Conservation (phyloP, 2,797 vertebrate species). For the Phrynocephalus vlangalii region DNA sequence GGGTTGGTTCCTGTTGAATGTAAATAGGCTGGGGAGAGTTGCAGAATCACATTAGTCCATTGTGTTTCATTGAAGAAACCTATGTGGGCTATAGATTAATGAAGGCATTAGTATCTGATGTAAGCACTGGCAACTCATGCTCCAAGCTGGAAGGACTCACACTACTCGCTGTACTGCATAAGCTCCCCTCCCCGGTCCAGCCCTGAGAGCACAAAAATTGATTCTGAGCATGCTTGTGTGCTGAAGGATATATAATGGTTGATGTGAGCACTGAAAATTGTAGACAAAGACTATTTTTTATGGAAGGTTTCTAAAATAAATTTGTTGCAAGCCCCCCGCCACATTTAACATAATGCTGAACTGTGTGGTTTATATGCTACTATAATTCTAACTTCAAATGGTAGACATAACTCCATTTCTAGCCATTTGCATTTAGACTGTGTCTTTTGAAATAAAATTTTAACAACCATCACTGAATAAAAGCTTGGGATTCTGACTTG, state of each 20-base stretch:
- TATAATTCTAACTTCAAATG: constrained; percentile 24
- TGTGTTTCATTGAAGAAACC: no score
- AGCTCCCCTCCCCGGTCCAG: background rate
- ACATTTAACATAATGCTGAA: constrained; percentile 14
- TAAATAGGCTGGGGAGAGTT: background rate
- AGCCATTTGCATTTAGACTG: background rate
- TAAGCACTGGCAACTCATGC: no score
- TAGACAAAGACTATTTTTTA: background rate
- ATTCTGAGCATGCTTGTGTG: background rate
- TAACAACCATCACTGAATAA: constrained; percentile 2
- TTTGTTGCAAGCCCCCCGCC: background rate
- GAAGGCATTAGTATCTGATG: no score
- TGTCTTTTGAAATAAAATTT: constrained; percentile 34
- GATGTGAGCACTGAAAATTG: constrained; percentile 13
- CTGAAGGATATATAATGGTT: constrained; percentile 20
- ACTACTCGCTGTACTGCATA: no score
- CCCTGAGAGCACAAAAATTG: constrained; percentile 8
- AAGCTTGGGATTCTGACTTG: background rate
- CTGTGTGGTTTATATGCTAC: constrained; percentile 17
- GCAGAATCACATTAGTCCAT: no score
- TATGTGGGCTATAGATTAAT: no score
- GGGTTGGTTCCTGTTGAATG: background rate
- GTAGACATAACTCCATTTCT: constrained; percentile 25
- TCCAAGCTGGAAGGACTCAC: background rate
- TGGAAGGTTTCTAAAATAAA: constrained; percentile 23